phyloP scores from a whole-genome alignment of 2,113 vertebrate genomes.

The Thermophis baileyi region DNA sequence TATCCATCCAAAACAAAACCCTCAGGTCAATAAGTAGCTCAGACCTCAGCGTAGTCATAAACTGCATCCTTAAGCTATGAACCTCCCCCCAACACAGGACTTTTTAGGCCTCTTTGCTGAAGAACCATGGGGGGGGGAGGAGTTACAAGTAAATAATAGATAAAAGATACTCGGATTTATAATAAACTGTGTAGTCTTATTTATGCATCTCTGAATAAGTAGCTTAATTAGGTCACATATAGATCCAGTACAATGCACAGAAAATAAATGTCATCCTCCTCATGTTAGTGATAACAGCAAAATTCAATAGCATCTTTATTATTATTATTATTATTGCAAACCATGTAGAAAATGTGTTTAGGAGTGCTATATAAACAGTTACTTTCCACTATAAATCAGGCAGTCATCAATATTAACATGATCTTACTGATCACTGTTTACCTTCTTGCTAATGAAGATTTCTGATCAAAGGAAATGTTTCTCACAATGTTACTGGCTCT shows the following conservation, averaged over 20 bases:
- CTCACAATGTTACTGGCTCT: background rate
- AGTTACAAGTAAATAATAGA: background rate
- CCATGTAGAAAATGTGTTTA: background rate
- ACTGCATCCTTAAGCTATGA: background rate
- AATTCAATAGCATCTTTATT: background rate
- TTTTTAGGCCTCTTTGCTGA: background rate
- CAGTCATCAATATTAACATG: background rate
- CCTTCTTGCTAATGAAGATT: background rate
- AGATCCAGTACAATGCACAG: background rate
- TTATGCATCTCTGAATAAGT: background rate
- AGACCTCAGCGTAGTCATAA: background rate
- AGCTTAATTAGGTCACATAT: background rate
- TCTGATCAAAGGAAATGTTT: background rate
- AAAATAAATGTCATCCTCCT: background rate
- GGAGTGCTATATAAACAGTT: background rate
- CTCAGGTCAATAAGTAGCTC: background rate
- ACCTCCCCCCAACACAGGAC: background rate
- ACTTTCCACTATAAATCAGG: background rate
- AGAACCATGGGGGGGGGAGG: background rate
- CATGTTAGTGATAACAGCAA: background rate
- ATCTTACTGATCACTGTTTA: background rate
- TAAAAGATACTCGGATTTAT: background rate
- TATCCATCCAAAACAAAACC: slow-evolving; percentile 24
- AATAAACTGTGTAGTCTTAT: background rate
- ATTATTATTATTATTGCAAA: background rate